Conservation (phyloP, 2,113 vertebrate genomes). For the Periophthalmus modestus region DNA sequence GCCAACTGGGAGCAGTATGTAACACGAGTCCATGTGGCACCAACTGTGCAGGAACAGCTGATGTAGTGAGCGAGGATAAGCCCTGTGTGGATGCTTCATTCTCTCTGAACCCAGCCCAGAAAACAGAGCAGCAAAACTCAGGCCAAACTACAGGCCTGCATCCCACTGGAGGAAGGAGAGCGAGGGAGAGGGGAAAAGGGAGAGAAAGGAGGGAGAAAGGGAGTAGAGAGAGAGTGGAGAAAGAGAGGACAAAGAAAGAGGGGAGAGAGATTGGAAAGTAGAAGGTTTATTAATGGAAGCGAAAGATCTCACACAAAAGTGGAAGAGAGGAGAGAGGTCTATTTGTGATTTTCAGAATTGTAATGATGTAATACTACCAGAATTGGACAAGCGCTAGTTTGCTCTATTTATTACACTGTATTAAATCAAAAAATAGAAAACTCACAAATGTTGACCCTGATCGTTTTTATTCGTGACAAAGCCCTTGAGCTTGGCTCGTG, state of each 20-base stretch:
- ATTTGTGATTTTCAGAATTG: too few species aligned
- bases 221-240: slow-evolving; percentile 3
- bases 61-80: slow-evolving; percentile 31
- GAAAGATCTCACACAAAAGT: too few species aligned
- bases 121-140: slow-evolving; percentile 59
- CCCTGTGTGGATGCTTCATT: slow-evolving; percentile 40
- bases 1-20: background rate
- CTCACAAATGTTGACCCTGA: too few species aligned
- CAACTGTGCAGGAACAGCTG: slow-evolving; percentile 14
- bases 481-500: too few species aligned
- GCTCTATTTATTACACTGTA: too few species aligned
- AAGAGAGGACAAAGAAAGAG: slow-evolving; percentile 1
- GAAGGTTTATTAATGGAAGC: too few species aligned
- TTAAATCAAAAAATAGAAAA: too few species aligned
- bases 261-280: background rate
- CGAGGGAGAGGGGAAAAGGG: slow-evolving; percentile 22
- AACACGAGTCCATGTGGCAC: slow-evolving; percentile 15
- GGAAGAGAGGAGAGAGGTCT: too few species aligned
- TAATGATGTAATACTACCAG: too few species aligned
- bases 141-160: slow-evolving; percentile 40
- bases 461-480: too few species aligned
- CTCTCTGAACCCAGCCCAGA: slow-evolving; percentile 46
- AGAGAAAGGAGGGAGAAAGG: too few species aligned
- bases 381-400: too few species aligned
- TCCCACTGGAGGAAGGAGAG: slow-evolving; percentile 44